Evolutionary conservation across 92 coral and sea anemone genomes (phyloP), one percentile per base, ranked within the genome.

Genomic region (Montipora capitata): DNA sequence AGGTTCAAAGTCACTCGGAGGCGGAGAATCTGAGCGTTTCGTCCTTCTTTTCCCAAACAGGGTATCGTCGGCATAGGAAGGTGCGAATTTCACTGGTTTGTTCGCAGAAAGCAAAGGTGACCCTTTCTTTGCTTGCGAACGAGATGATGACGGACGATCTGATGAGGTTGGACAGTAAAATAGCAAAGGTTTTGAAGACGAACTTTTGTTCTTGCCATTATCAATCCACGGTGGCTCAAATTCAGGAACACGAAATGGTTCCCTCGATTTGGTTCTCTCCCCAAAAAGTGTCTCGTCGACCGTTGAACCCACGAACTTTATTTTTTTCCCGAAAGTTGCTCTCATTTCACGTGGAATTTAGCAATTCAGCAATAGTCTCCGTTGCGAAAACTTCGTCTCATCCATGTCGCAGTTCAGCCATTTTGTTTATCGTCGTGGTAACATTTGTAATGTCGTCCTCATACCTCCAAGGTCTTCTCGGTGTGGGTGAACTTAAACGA

Each of bases 261-360:
- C 97, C 14, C 93, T 89, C 13, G 94, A 73, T 17, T 73, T 96
- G 87, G 81, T 79, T 13, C 93, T 94, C 11, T 93, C 93, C 17
- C 99, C 98, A 88, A 97, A 97, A 13, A 97, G 94, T 14, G 92
- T 74, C 68, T 97, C 99, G 87, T 97, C 99, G 27, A 94, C 96
- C 10, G 86, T 73, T 14, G 98, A 92, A 59, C 91, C 94, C 10
- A 79, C 81, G 67, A 90, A 94, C 76, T 89, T 97, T 10, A 87
- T 74, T 51, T 89, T 43, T 76, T 71, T 86, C 17, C 56, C 77
- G 5, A 67, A 18, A 17, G 80, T 43, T 48, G 91, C 58, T 72
- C 79, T 45, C 78, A 83, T 73, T 48, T 5, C 10, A 48, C 52
- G 35, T 27, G 35, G 35, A 27, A 27, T 27, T 27, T 27, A 27